Percentiles rank a stretch among this genome's conserved stretches.
These are phyloP conservation scores for Melipona quadrifasciata DNA, from an alignment of 1,140 invertebrate species.

Conservation along the genomic window DNA sequence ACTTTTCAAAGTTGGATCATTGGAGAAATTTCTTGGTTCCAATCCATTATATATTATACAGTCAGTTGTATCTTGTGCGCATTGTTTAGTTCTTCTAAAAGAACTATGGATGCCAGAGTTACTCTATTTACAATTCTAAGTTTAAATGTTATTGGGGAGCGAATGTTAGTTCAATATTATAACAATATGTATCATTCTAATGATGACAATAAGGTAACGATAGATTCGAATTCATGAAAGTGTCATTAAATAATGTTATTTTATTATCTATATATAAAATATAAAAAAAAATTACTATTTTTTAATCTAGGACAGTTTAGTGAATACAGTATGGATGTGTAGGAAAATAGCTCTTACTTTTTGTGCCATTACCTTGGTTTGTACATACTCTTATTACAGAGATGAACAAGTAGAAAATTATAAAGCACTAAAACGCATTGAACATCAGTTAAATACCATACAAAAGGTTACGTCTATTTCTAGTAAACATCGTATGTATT, in stretches of 20 bases:
- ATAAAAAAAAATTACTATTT: neutral
- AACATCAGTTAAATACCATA: constrained; percentile 67
- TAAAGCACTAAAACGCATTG: constrained; percentile 71
- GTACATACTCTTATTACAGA: constrained; percentile 70
- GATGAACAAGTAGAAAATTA: constrained; percentile 71
- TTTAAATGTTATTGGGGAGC: constrained; percentile 75
- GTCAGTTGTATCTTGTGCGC: constrained; percentile 81
- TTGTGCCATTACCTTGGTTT: constrained; percentile 68
- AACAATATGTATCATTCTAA: constrained; percentile 56
- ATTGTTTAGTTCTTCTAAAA: constrained; percentile 81
- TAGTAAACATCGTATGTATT: constrained; percentile 58
- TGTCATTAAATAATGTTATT: neutral
- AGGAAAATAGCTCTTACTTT: constrained; percentile 69
- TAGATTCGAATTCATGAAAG: neutral
- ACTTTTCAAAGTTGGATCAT: constrained; percentile 83
- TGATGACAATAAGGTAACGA: constrained; percentile 66
- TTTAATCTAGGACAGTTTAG: constrained; percentile 59
- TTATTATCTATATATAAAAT: neutral
- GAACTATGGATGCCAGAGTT: constrained; percentile 81
- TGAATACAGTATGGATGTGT: constrained; percentile 70
- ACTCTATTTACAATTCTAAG: constrained; percentile 82
- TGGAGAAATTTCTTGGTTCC: constrained; percentile 84
- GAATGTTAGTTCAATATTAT: constrained; percentile 75
- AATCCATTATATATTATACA: constrained; percentile 83
- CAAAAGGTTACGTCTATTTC: constrained; percentile 50